Base-by-base conservation (phyloP, 2,797 vertebrate species). In the Microctenopoma lineatum region DNA sequence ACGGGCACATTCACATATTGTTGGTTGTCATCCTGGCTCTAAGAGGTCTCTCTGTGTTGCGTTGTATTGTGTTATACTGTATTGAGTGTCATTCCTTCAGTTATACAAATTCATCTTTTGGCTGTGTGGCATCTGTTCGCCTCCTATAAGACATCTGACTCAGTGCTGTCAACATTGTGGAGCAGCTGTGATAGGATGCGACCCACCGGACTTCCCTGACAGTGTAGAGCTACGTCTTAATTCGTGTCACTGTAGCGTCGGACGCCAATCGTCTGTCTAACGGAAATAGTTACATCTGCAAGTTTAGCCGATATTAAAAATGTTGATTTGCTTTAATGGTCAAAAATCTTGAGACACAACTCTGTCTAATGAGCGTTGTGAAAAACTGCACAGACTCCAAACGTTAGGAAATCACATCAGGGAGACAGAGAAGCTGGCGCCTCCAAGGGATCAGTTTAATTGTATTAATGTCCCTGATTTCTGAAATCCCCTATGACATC, bases 371-470 rank as follows among this genome's bases (percentile, higher is more conserved):
- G 50, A 66, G 63, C 59, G 71, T 59, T 72, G 63, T 77, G 59
- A 73, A 53, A 70, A 79, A 76, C 76, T 69, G 54, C 73, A 75
- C 42, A 68, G 78, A 71, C 71, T 81, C 63, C 53, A 74, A 56
- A 89, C 78, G 70, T 84, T 80, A 61, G 60, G 51, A 83, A 84
- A 84, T 80, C 73, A 81, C 63, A 84, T 77, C 65, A 80, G 61
- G 76, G 70, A 84, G 73, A 80, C 68, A 77, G 59, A 79, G 72
- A 78, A 83, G 73, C 64, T 73, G 61, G 55, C 66, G 65, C 84
- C 84, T 88, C 58, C 47, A 32, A 66, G 77, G 74, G 61, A 85
- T 88, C 73, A 56, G 74, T 92, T 84, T 88, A 91, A 92, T 92
- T 87, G 78, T 69, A 82, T 75, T 73, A 84, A 86, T 84, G 80